Evolutionary conservation across 35 echinoderm and acorn worm genomes (phyloP).

Genomic region (Stichopus chloronotus): DNA sequence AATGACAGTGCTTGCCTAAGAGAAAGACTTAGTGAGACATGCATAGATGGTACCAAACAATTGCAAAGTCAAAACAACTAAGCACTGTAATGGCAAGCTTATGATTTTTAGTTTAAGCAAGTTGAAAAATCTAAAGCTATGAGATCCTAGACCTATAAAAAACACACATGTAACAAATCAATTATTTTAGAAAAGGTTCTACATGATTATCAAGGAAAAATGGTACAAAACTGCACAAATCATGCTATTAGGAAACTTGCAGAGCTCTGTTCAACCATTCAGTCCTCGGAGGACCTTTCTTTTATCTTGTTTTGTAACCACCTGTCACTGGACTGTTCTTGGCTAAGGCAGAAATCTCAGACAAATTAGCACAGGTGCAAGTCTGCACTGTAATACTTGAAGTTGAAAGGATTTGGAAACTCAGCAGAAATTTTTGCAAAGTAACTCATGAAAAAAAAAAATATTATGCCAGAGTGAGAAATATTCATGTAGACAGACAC

Average conservation of each 20-base stretch:
- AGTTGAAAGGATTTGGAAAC: not conserved
- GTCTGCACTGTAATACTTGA: not conserved
- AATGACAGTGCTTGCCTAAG: too few relatives aligned
- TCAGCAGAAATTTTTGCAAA: not conserved
- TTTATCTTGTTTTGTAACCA: too few relatives aligned
- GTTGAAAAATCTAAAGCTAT: not conserved
- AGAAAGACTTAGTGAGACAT: too few relatives aligned
- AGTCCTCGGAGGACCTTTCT: not conserved
- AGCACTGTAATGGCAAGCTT: not conserved
- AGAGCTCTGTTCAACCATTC: conserved; percentile 30
- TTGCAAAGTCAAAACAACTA: not conserved
- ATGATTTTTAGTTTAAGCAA: not conserved
- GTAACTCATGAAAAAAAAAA: not conserved
- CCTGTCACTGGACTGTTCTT: not conserved
- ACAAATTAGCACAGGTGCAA: conserved; percentile 27
- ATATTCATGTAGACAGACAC: not conserved
- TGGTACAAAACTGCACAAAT: conserved; percentile 47
- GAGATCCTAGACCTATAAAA: not conserved
- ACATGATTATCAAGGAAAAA: not conserved
- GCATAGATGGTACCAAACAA: not conserved
- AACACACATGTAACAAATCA: not conserved
- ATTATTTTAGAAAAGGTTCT: not conserved
- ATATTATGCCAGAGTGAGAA: not conserved
- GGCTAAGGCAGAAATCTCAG: not conserved
- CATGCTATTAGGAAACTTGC: conserved; percentile 39